A percentile compares a stretch with the other conserved stretches of the same genome.
These are phyloP conservation scores for Meda fulgida DNA, from an alignment of 2,797 vertebrate species.

Conservation along the genomic window DNA sequence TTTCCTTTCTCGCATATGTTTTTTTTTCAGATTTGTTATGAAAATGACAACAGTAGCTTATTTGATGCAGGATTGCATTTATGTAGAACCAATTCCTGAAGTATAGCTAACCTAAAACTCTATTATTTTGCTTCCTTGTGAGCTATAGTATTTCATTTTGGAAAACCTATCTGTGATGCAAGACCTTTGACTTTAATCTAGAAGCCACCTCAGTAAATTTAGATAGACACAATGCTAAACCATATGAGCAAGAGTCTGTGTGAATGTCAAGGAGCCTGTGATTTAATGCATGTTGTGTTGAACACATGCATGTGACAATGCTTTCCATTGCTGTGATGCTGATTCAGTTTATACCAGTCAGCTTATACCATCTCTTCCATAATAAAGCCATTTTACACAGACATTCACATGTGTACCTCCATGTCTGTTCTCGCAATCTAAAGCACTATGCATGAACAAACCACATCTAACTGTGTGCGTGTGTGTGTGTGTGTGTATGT, in stretches of 20 bases:
- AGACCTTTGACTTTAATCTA: background rate
- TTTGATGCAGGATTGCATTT: slow-evolving; percentile 2
- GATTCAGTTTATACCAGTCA: background rate
- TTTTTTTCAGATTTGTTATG: background rate
- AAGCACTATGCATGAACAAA: slow-evolving; percentile 11
- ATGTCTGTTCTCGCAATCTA: slow-evolving; percentile 4
- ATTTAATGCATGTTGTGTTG: background rate
- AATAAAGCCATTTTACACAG: background rate
- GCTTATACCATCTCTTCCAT: background rate
- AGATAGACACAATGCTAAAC: background rate
- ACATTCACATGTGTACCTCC: background rate
- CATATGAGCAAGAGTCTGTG: background rate
- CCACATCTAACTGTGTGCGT: background rate
- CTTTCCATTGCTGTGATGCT: background rate
- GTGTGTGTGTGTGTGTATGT: slow-evolving; percentile 1
- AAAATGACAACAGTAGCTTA: background rate
- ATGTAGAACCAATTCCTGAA: background rate
- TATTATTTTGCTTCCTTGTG: slow-evolving; percentile 9
- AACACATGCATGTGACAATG: background rate
- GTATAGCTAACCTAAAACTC: background rate
- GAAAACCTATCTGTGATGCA: background rate
- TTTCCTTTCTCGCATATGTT: background rate
- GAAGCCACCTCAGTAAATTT: background rate
- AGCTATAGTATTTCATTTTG: background rate
- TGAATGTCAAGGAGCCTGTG: background rate